Conservation (phyloP, 2,888 invertebrate species). For the Drosophila pseudotakahashii region DNA sequence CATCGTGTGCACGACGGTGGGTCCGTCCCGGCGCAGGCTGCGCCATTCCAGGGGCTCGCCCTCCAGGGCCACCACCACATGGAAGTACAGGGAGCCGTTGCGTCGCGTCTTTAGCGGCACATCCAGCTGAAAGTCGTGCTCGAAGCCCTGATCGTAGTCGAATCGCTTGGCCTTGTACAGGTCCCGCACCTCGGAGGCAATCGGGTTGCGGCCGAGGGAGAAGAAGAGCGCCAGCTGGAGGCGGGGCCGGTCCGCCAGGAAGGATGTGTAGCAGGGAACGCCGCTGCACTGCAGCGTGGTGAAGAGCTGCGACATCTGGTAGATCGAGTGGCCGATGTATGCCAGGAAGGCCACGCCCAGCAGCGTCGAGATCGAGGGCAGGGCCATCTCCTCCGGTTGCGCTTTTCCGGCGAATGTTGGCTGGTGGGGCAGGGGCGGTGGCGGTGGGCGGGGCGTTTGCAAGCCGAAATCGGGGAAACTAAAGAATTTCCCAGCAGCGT, state of each 20-base stretch:
- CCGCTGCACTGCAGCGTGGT: constrained; percentile 86
- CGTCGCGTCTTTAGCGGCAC: constrained; percentile 90
- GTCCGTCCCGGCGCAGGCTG: constrained; percentile 86
- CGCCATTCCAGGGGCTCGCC: constrained; percentile 86
- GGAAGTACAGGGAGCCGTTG: constrained; percentile 94
- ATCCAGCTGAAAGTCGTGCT: constrained; percentile 86
- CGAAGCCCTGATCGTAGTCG: constrained; percentile 87
- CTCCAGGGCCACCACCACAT: constrained; percentile 88
- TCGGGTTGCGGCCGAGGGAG: constrained; percentile 87
- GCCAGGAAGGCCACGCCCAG: constrained; percentile 88
- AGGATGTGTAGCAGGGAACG: constrained; percentile 88
- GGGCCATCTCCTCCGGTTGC: constrained; percentile 56
- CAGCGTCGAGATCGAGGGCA: constrained; percentile 87
- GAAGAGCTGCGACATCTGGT: constrained; percentile 90
- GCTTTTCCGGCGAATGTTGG: background rate
- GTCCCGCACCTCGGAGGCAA: constrained; percentile 86
- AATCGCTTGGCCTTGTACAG: constrained; percentile 88
- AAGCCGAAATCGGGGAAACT: background rate
- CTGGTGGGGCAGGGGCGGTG: background rate
- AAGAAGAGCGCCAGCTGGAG: constrained; percentile 89
- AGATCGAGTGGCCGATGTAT: constrained; percentile 90
- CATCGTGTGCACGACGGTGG: constrained; percentile 87
- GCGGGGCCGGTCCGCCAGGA: constrained; percentile 88
- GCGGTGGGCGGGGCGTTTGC: background rate
- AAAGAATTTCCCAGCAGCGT: background rate